Evolutionary conservation across 2,888 invertebrate genomes (phyloP).

Genomic region (Panzeria rudis): DNA sequence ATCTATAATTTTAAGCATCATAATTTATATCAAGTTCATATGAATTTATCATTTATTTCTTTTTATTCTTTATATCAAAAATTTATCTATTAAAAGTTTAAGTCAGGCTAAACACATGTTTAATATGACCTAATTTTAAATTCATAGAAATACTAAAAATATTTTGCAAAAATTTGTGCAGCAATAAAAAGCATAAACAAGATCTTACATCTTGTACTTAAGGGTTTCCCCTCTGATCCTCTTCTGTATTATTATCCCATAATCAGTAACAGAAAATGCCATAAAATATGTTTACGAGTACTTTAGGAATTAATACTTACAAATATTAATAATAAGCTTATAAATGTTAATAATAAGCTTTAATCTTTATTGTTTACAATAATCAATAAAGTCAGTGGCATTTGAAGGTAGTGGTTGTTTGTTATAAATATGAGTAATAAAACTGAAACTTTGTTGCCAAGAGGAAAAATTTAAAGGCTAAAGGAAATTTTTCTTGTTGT

Average conservation of each 20-base stretch:
- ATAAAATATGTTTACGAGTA: conserved; percentile 35
- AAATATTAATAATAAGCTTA: neutral
- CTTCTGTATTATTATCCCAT: neutral
- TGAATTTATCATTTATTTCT: conserved; percentile 12
- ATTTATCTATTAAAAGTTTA: neutral
- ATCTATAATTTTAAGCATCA: neutral
- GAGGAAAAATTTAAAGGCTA: neutral
- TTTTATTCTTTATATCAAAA: neutral
- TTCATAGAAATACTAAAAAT: conserved; percentile 17
- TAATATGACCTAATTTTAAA: conserved; percentile 1
- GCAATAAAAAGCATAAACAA: neutral
- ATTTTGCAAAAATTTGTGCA: conserved; percentile 1
- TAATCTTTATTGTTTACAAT: conserved; percentile 52
- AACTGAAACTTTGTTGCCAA: conserved; percentile 18
- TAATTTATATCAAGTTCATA: conserved; percentile 45
- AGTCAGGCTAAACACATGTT: neutral
- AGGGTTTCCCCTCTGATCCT: neutral
- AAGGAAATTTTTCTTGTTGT: neutral
- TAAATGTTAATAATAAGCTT: conserved; percentile 1
- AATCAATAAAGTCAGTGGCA: conserved; percentile 53
- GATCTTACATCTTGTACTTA: neutral
- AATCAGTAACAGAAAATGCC: conserved; percentile 31
- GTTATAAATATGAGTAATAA: neutral
- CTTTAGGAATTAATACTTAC: conserved; percentile 9
- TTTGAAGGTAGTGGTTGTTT: conserved; percentile 29